Evolutionary conservation across 2,113 vertebrate genomes (phyloP).

Genomic region (Rafetus swinhoei): DNA sequence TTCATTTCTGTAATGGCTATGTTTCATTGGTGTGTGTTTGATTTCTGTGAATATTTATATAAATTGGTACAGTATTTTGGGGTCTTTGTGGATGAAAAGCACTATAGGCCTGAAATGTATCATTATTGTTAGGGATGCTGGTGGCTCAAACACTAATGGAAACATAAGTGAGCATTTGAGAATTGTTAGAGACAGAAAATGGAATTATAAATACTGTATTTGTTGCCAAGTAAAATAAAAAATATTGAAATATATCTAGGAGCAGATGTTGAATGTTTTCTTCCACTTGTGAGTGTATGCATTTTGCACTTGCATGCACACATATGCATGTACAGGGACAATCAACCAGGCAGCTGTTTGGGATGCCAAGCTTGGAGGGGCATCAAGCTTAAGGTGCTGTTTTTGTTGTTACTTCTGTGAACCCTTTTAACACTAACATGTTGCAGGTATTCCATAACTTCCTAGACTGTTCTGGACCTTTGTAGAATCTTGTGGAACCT

Average conservation of each 20-base stretch:
- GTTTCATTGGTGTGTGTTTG: not conserved
- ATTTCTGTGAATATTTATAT: not conserved
- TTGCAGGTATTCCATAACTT: too few relatives aligned
- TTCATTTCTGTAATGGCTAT: not conserved
- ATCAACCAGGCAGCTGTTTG: too few relatives aligned
- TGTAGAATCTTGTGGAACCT: too few relatives aligned
- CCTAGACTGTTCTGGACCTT: too few relatives aligned
- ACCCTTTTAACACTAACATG: too few relatives aligned
- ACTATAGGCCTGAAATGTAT: not conserved
- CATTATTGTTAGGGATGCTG: not conserved
- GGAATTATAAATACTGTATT: not conserved
- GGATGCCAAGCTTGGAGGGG: too few relatives aligned
- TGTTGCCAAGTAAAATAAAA: not conserved
- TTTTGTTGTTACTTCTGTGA: too few relatives aligned
- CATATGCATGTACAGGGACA: not conserved
- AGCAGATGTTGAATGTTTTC: not conserved
- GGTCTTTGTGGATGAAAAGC: not conserved
- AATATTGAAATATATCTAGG: not conserved
- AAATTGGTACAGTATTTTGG: not conserved
- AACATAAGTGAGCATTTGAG: not conserved
- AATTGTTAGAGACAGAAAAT: not conserved
- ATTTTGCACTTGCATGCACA: not conserved
- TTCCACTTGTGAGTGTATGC: not conserved
- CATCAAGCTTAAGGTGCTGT: too few relatives aligned
- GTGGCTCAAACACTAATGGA: not conserved